Conservation (phyloP, 2,888 invertebrate genomes). For the Catocala fraxini region DNA sequence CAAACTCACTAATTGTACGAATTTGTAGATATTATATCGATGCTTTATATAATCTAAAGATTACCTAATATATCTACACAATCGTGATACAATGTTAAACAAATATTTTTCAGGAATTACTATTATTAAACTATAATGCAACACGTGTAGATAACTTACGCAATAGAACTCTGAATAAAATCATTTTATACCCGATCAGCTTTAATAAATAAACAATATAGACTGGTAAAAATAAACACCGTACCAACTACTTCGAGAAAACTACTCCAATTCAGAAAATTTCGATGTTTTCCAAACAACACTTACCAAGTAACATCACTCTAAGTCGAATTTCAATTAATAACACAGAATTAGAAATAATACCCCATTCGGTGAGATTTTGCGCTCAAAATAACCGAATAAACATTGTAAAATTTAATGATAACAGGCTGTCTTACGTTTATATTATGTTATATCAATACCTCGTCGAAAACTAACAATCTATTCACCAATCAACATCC, state of each 20-base stretch:
- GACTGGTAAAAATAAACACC: slow-evolving; percentile 18
- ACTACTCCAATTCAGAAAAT: slow-evolving; percentile 22
- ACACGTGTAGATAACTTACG: slow-evolving; percentile 8
- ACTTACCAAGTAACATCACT: slow-evolving; percentile 25
- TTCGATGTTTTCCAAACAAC: slow-evolving; percentile 33
- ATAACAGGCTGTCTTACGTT: slow-evolving; percentile 49
- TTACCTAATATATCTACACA: not conserved
- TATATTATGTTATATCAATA: slow-evolving; percentile 27
- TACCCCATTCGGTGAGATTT: slow-evolving; percentile 55
- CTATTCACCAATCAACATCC: slow-evolving; percentile 17
- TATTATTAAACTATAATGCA: slow-evolving; percentile 3
- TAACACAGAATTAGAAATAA: slow-evolving; percentile 48
- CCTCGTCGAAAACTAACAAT: not conserved
- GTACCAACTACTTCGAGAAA: slow-evolving; percentile 12
- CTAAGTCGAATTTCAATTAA: slow-evolving; percentile 42
- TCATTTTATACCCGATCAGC: slow-evolving; percentile 9
- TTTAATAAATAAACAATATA: slow-evolving; percentile 11
- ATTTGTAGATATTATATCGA: not conserved
- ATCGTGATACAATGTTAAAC: slow-evolving; percentile 11
- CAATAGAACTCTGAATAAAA: slow-evolving; percentile 14
- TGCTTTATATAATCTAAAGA: slow-evolving; percentile 4
- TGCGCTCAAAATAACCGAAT: slow-evolving; percentile 64
- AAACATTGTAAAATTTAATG: slow-evolving; percentile 70
- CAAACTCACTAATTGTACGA: not conserved
- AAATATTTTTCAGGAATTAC: slow-evolving; percentile 16